phyloP scores from a whole-genome alignment of 2,888 invertebrate species.

The Argyra leucocephala region DNA sequence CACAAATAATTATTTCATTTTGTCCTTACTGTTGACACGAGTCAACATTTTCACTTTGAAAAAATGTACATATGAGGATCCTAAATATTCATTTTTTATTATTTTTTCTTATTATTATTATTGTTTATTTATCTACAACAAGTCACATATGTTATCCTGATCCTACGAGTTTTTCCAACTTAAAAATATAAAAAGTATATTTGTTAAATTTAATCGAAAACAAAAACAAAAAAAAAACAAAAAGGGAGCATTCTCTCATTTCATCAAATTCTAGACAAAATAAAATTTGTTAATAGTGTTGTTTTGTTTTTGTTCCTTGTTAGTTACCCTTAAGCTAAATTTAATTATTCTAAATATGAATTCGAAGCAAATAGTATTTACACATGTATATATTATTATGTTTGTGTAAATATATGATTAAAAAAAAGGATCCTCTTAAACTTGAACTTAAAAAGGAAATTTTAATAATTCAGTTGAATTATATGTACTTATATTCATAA shows the following conservation, averaged over 20 bases:
- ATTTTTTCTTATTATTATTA: neutral
- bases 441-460: no score
- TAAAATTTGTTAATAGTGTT: no score
- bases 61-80: neutral
- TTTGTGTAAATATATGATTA: no score
- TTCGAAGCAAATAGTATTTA: neutral
- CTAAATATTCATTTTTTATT: neutral
- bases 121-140: neutral
- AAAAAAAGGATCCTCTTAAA: no score
- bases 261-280: no score
- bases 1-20: neutral
- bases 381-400: neutral
- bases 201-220: no score
- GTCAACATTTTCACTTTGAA: neutral
- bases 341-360: neutral
- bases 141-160: neutral
- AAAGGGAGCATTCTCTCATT: no score
- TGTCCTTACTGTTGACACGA: neutral
- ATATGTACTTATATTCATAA: no score
- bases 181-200: no score
- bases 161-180: no score
- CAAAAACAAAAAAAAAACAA: no score
- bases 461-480: no score
- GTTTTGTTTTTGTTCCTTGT: neutral
- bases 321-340: neutral